Base-by-base conservation (phyloP, 2,113 vertebrate species). In the Meles meles region DNA sequence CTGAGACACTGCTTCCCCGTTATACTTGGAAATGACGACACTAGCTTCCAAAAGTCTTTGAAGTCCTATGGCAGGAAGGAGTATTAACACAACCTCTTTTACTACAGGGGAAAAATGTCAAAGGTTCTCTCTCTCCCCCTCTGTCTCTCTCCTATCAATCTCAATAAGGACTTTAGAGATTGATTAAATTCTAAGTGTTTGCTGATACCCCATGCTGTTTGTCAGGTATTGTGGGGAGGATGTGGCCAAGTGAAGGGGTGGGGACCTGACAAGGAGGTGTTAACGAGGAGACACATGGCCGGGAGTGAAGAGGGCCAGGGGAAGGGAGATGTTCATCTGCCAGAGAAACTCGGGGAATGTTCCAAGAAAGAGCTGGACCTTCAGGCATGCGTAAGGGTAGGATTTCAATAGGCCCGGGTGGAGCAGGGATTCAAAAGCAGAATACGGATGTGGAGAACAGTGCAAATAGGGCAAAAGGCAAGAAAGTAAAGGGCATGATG, bases 21-120 rank as follows among this genome's bases (percentile, higher is more conserved):
- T 81, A 34, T 37, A 85, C 89, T 86, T 95, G 83, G 83, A 94
- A 92, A 86, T 85, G 86, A 90, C 49, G 90, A 49, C 44, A 80
- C 29, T 67, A 95, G 59, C 37, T 44, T 93, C 42, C 72, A 52
- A 72, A 79, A 82, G 37, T 59, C 74, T 95, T 96, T 92, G 97
- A 96, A 94, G 84, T 90, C 6, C 29, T 86, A 39, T 5, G 13
- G 27, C 61, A 92, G 82, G 65, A 61, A 87, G 80, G 65, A 82
- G 61, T 55, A 31, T 37, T 63, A 92, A 81, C 39, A 89, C 49
- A 93, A 63, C 21, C 27, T 87, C 49, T 81, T 86, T 97, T 31
- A 71, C 49, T 44, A 63, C 29, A 85, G 79, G 67, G 23, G 20
- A 67, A 83, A 83, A 71, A 74, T 49, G 17, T 82, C 49, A 92